Conservation (phyloP, 2,113 vertebrate species). For the Amia ocellicauda region DNA sequence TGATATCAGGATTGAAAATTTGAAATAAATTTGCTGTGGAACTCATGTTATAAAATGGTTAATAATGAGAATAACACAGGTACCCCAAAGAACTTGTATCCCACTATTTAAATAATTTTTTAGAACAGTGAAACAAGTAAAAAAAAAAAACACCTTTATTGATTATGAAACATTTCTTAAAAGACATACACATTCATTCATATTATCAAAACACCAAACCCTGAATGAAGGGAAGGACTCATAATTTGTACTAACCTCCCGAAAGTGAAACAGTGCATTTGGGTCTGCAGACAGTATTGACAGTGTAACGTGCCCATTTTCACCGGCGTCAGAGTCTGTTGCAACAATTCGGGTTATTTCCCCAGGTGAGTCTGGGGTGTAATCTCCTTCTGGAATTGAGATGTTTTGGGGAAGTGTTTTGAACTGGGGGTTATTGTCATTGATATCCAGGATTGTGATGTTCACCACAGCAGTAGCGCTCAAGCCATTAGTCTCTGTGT, state of each 20-base stretch:
- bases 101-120: too few species aligned
- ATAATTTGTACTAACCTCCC: slow-evolving; percentile 45
- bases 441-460: slow-evolving; percentile 67
- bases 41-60: too few species aligned
- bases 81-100: too few species aligned
- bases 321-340: slow-evolving; percentile 60
- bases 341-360: slow-evolving; percentile 40
- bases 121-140: too few species aligned
- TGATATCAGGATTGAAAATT: too few species aligned
- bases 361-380: slow-evolving; percentile 20
- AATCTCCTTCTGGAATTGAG: slow-evolving; percentile 49
- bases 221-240: background rate
- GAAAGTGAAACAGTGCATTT: slow-evolving; percentile 51
- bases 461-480: slow-evolving; percentile 59
- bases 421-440: slow-evolving; percentile 75
- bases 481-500: slow-evolving; percentile 47
- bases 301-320: slow-evolving; percentile 56
- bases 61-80: too few species aligned
- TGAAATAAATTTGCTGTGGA: too few species aligned
- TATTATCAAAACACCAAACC: background rate
- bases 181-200: background rate
- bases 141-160: background rate
- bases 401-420: slow-evolving; percentile 47
- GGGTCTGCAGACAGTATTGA: slow-evolving; percentile 41
- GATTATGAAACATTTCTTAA: background rate